These are phyloP conservation scores for Pantelozetes paolii DNA, from an alignment of 2,888 invertebrate species.

Conservation along the genomic window DNA sequence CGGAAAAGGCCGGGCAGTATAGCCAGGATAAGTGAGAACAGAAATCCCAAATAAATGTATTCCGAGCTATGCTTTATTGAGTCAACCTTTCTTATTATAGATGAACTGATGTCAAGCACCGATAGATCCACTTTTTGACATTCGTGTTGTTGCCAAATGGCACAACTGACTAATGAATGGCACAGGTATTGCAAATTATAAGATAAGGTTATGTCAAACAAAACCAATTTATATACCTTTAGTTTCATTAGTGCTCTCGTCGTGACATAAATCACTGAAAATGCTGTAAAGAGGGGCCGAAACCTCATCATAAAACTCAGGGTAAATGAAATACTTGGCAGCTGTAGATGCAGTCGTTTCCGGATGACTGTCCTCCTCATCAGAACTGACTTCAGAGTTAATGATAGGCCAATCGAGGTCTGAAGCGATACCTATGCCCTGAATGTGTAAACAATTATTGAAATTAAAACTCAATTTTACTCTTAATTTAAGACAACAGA, in stretches of 20 bases:
- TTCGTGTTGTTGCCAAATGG: constrained; percentile 86
- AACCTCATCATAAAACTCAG: constrained; percentile 11
- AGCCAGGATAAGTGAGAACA: constrained; percentile 51
- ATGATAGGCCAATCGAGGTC: constrained; percentile 42
- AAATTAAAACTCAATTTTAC: background rate
- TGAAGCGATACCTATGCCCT: constrained; percentile 27
- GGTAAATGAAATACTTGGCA: constrained; percentile 31
- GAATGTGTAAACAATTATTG: background rate
- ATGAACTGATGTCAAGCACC: constrained; percentile 88
- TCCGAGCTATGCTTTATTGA: constrained; percentile 71
- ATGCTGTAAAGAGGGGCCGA: constrained; percentile 5
- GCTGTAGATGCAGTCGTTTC: background rate
- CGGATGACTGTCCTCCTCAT: constrained; percentile 47
- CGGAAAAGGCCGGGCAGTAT: constrained; percentile 49
- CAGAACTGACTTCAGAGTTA: constrained; percentile 49
- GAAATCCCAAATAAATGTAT: constrained; percentile 64
- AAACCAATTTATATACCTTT: constrained; percentile 12
- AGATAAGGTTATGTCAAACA: background rate
- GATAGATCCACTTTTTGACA: constrained; percentile 88
- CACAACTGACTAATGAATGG: constrained; percentile 80
- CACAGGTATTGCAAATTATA: background rate
- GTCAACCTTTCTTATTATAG: constrained; percentile 86
- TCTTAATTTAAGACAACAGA: background rate
- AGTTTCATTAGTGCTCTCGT: constrained; percentile 11
- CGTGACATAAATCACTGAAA: constrained; percentile 24